Evolutionary conservation across 2,888 invertebrate species (phyloP).

Genomic region (Rambutsinella grinnellia): DNA sequence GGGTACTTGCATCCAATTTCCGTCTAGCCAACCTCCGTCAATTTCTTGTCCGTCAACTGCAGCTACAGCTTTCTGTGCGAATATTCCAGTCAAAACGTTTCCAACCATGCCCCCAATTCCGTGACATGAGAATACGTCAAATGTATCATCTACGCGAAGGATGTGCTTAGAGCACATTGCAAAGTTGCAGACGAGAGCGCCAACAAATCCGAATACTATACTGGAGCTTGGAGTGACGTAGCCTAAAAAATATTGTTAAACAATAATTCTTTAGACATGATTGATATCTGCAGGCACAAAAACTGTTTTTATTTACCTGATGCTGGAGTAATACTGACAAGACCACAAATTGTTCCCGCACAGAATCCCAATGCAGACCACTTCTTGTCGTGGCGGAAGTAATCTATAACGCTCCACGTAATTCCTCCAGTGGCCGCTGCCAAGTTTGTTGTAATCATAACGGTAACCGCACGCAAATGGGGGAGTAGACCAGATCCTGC

Average conservation of each 20-base stretch:
- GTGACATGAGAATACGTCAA: slow-evolving; percentile 57
- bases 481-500: slow-evolving; percentile 56
- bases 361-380: slow-evolving; percentile 59
- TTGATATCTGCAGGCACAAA: background rate
- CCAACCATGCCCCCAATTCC: slow-evolving; percentile 28
- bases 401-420: slow-evolving; percentile 59
- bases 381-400: slow-evolving; percentile 45
- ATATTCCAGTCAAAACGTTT: slow-evolving; percentile 53
- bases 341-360: slow-evolving; percentile 50
- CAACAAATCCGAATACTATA: slow-evolving; percentile 57
- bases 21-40: slow-evolving; percentile 62
- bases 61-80: slow-evolving; percentile 62
- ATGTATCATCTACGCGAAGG: slow-evolving; percentile 58
- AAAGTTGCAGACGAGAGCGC: slow-evolving; percentile 57
- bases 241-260: background rate
- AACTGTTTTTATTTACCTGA: slow-evolving; percentile 40
- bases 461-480: slow-evolving; percentile 52
- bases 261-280: background rate
- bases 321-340: slow-evolving; percentile 57
- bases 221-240: slow-evolving; percentile 48
- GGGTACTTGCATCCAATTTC: slow-evolving; percentile 59
- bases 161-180: slow-evolving; percentile 46
- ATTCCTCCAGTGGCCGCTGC: slow-evolving; percentile 43
- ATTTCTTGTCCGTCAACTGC: slow-evolving; percentile 59
- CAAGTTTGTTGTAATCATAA: slow-evolving; percentile 59